Percentiles rank a stretch among this genome's conserved stretches.
Conservation (phyloP, 1,140 invertebrate species). For the Eriosoma lanigerum region DNA sequence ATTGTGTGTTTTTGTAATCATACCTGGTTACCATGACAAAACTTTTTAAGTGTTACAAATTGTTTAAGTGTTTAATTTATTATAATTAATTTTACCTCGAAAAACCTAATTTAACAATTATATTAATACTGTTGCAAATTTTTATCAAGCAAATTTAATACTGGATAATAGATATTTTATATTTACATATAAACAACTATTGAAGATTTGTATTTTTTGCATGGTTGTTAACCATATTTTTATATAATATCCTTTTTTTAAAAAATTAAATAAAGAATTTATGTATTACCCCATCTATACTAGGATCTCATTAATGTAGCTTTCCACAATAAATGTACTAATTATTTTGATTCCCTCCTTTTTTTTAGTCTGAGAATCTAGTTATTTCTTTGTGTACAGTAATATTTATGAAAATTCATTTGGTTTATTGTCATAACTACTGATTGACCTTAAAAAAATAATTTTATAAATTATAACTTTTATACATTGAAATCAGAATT, state of each 20-base stretch:
- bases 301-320: constrained; percentile 47
- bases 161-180: constrained; percentile 37
- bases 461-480: constrained; percentile 21
- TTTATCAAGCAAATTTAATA: constrained; percentile 10
- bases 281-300: not conserved
- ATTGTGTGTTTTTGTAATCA: constrained; percentile 25
- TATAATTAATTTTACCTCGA: constrained; percentile 23
- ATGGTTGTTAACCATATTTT: constrained; percentile 41
- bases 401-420: not conserved
- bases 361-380: constrained; percentile 22
- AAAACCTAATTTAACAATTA: constrained; percentile 3
- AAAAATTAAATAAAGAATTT: not conserved
- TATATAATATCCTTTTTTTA: constrained; percentile 21
- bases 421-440: not conserved
- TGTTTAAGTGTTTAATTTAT: constrained; percentile 13
- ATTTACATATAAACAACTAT: constrained; percentile 26
- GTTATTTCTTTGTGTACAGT: constrained; percentile 17
- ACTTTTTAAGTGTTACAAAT: not conserved
- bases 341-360: constrained; percentile 10
- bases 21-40: constrained; percentile 31
- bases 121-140: not conserved
- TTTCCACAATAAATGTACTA: constrained; percentile 19
- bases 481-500: constrained; percentile 27
- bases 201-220: constrained; percentile 29
- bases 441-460: not conserved